A percentile compares a stretch with the other conserved stretches of the same genome.
phyloP scores from a whole-genome alignment of 2,113 vertebrate genomes.

The Porphyrio hochstetteri region DNA sequence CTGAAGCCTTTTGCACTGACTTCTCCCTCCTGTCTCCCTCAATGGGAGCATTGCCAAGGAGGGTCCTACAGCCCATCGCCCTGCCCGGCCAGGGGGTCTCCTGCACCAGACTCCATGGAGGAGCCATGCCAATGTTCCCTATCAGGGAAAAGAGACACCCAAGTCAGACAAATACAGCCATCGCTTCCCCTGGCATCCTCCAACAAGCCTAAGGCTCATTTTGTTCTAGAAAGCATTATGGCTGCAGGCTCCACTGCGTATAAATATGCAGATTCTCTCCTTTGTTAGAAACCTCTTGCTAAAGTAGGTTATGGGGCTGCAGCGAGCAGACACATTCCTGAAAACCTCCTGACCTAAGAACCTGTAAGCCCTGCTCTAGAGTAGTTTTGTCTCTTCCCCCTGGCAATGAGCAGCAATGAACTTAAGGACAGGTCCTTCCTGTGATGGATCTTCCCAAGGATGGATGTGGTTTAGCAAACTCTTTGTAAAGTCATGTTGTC shows the following conservation, averaged over 20 bases:
- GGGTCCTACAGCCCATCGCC: neutral
- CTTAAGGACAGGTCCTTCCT: neutral
- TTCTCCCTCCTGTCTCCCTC: neutral
- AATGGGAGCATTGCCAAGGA: neutral
- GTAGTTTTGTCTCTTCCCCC: neutral
- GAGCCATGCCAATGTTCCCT: neutral
- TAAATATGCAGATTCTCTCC: neutral
- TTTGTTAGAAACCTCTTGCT: neutral
- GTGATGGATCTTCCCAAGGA: fast-evolving
- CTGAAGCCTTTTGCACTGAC: neutral
- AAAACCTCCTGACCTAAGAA: neutral
- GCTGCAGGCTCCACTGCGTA: neutral
- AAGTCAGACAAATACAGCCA: neutral
- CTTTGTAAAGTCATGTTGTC: neutral
- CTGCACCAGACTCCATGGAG: neutral
- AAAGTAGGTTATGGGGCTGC: neutral
- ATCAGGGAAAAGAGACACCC: neutral
- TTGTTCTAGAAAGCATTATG: neutral
- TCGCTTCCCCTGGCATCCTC: neutral
- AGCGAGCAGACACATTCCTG: neutral
- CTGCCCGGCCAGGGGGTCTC: neutral
- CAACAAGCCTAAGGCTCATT: neutral
- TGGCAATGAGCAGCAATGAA: neutral
- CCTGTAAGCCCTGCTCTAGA: neutral
- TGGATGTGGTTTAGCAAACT: neutral